Conservation (phyloP, 2,113 vertebrate genomes). For the Todiramphus chloris region DNA sequence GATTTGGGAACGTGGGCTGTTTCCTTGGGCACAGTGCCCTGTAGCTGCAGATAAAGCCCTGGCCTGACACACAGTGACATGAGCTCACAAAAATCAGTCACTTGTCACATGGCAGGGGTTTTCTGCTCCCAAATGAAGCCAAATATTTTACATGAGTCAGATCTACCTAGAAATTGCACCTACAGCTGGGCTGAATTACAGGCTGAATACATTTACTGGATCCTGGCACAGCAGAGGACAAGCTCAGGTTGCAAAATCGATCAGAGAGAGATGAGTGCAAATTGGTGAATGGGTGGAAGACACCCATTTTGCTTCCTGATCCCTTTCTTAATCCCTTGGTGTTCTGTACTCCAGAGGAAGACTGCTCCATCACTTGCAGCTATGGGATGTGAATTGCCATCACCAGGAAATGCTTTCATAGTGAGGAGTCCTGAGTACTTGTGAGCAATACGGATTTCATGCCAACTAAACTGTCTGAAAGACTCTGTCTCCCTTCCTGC, state of each 20-base stretch:
- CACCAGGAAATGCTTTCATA: background rate
- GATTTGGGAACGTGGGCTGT: accelerated
- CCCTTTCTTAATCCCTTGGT: background rate
- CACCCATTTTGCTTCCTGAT: background rate
- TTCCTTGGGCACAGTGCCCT: background rate
- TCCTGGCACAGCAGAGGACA: background rate
- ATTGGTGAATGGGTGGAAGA: background rate
- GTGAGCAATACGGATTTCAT: background rate
- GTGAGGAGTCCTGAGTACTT: background rate
- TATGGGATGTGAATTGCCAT: background rate
- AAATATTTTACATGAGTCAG: background rate
- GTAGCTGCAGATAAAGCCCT: background rate
- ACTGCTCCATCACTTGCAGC: background rate
- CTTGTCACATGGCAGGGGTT: background rate
- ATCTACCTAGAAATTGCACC: background rate
- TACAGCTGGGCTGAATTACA: background rate
- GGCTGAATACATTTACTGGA: background rate
- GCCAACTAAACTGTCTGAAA: background rate
- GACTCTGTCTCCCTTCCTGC: background rate
- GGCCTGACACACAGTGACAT: background rate
- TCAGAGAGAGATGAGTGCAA: background rate
- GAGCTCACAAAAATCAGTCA: background rate
- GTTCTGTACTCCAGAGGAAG: background rate
- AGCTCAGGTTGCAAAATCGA: background rate
- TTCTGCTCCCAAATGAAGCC: background rate